Conservation (phyloP, 2,888 invertebrate species). For the Eilema depressum region DNA sequence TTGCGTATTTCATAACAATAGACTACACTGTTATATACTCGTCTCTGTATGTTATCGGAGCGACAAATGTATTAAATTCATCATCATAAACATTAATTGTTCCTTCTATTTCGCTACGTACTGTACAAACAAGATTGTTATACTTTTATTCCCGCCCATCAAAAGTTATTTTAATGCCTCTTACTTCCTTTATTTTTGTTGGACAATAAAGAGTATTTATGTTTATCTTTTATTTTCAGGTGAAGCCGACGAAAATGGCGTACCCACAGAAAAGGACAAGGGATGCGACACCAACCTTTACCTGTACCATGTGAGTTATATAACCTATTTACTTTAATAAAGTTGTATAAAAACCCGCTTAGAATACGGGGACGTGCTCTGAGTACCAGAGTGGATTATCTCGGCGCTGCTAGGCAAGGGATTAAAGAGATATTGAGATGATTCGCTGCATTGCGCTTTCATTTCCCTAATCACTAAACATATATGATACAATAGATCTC, state of each 20-base stretch:
- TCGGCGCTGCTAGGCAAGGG: constrained; percentile 22
- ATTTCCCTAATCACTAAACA: not conserved
- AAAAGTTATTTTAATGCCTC: constrained; percentile 17
- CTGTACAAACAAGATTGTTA: constrained; percentile 9
- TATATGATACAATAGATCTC: not conserved
- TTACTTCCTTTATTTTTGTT: not conserved
- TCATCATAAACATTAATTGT: constrained; percentile 5
- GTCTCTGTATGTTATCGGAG: not conserved
- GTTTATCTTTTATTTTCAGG: constrained; percentile 80
- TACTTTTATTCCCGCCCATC: constrained; percentile 8
- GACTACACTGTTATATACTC: not conserved
- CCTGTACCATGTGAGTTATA: constrained; percentile 91
- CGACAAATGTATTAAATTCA: not conserved
- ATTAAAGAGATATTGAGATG: constrained; percentile 30
- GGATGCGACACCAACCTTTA: constrained; percentile 95
- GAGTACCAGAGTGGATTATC: constrained; percentile 5
- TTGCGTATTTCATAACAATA: not conserved
- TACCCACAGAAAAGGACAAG: constrained; percentile 90
- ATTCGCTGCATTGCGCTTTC: constrained; percentile 13
- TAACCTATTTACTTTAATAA: constrained; percentile 31
- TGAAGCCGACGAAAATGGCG: constrained; percentile 90
- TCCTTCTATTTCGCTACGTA: not conserved
- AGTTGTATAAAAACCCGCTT: constrained; percentile 34
- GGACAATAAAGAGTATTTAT: constrained; percentile 12
- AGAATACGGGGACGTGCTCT: constrained; percentile 20